phyloP scores from a whole-genome alignment of 2,888 invertebrate genomes.

The Nomada fabriciana region DNA sequence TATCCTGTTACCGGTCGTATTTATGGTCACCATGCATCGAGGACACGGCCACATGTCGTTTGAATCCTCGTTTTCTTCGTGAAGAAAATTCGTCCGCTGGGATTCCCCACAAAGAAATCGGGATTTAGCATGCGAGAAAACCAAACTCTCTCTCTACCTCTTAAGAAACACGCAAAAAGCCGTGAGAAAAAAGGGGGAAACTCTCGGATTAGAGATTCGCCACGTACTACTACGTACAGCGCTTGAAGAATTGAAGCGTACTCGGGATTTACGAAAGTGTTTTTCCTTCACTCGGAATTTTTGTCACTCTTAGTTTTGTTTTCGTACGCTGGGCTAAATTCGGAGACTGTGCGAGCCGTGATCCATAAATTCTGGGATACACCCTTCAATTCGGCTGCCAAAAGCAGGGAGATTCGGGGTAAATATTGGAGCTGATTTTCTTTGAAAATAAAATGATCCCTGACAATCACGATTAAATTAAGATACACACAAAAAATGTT shows the following conservation, averaged over 20 bases:
- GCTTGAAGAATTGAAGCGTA: conserved; percentile 28
- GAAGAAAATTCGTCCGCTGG: conserved; percentile 56
- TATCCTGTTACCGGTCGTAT: conserved; percentile 76
- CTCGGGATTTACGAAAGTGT: conserved; percentile 41
- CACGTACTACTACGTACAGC: conserved; percentile 14
- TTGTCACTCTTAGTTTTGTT: conserved; percentile 18
- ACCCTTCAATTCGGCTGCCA: conserved; percentile 40
- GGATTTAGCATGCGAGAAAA: conserved; percentile 46
- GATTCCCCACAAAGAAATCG: conserved; percentile 47
- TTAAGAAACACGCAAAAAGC: no score
- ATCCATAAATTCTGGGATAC: conserved; percentile 53
- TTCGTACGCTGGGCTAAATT: conserved; percentile 61
- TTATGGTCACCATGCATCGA: conserved; percentile 68
- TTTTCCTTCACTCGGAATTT: conserved; percentile 17
- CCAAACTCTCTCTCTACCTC: conserved; percentile 7
- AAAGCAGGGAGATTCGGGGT: background rate
- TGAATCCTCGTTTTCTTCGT: conserved; percentile 44
- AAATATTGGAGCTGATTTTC: no score
- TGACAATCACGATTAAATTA: no score
- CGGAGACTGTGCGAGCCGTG: conserved; percentile 29
- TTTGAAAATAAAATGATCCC: no score
- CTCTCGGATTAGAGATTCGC: no score
- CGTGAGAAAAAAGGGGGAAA: no score
- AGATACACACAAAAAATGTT: no score
- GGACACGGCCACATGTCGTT: conserved; percentile 72